Percentiles rank a stretch among this genome's conserved stretches.
These are phyloP conservation scores for Ethmia dodecea DNA, from an alignment of 2,888 invertebrate species.

Conservation along the genomic window DNA sequence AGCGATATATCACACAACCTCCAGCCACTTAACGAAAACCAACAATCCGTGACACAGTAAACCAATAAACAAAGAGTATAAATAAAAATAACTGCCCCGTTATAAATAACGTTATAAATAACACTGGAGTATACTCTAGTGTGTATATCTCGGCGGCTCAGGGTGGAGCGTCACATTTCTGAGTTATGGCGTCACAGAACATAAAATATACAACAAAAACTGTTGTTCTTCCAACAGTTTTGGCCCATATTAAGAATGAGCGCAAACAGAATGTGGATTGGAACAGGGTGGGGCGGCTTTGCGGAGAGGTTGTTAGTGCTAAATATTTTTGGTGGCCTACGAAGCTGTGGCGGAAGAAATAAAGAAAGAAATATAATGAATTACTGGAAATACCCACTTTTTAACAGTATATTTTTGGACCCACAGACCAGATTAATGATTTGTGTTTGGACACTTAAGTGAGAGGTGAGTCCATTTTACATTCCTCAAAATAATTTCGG, in stretches of 20 bases:
- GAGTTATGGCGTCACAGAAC: slow-evolving; percentile 75
- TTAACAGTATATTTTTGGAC: neutral
- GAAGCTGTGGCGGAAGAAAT: neutral
- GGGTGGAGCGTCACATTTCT: slow-evolving; percentile 56
- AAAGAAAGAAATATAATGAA: no score
- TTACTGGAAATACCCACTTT: no score
- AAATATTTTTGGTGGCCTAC: neutral
- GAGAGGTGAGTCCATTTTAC: no score
- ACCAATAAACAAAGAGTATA: slow-evolving; percentile 67
- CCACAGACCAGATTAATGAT: no score
- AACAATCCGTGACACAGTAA: slow-evolving; percentile 64
- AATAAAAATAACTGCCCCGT: slow-evolving; percentile 63
- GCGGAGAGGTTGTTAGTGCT: slow-evolving; percentile 35
- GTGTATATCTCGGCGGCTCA: slow-evolving; percentile 60
- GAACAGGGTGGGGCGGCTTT: slow-evolving; percentile 30
- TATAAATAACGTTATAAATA: slow-evolving; percentile 60
- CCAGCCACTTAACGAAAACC: slow-evolving; percentile 45
- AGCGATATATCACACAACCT: neutral
- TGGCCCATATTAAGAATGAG: slow-evolving; percentile 77
- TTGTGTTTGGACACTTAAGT: no score
- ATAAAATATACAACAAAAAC: slow-evolving; percentile 76
- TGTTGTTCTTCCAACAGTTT: slow-evolving; percentile 76
- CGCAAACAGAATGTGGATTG: slow-evolving; percentile 73
- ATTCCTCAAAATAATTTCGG: no score
- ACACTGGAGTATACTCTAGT: slow-evolving; percentile 42